phyloP scores from a whole-genome alignment of 2,888 invertebrate species.

The Galeruca laticollis region DNA sequence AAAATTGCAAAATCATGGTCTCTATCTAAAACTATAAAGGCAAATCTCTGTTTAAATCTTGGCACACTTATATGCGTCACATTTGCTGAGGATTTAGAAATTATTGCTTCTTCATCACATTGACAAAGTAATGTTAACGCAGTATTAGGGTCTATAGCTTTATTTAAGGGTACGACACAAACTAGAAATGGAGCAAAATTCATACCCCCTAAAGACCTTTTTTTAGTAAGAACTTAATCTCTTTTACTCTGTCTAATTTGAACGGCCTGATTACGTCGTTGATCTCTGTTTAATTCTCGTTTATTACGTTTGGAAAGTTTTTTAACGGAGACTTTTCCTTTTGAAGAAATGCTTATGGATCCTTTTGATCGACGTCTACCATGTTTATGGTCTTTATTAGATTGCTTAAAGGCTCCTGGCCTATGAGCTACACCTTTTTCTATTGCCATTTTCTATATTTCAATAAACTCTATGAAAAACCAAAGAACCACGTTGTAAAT shows the following conservation, averaged over 20 bases:
- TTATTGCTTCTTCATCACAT: conserved; percentile 79
- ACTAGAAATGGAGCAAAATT: conserved; percentile 79
- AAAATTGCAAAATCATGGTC: conserved; percentile 81
- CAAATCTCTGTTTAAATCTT: conserved; percentile 89
- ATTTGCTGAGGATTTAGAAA: conserved; percentile 75
- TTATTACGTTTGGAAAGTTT: conserved; percentile 76
- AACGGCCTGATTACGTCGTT: conserved; percentile 82
- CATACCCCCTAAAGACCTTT: conserved; percentile 82
- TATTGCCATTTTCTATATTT: conserved; percentile 46
- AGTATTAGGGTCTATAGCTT: conserved; percentile 74
- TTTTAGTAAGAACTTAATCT: conserved; percentile 81
- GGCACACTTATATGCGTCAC: conserved; percentile 83
- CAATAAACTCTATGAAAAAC: conserved; percentile 5
- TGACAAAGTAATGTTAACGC: conserved; percentile 76
- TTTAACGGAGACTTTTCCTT: conserved; percentile 85
- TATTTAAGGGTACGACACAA: conserved; percentile 78
- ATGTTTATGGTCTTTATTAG: conserved; percentile 93
- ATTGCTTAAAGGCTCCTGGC: conserved; percentile 89
- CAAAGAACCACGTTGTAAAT: conserved; percentile 2
- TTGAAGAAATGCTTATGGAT: conserved; percentile 78
- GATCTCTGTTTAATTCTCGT: conserved; percentile 77
- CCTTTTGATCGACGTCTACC: conserved; percentile 94
- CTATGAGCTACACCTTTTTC: conserved; percentile 74
- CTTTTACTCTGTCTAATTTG: conserved; percentile 88
- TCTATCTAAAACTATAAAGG: conserved; percentile 79